phyloP scores from a whole-genome alignment of 1,140 invertebrate genomes.

The Saccostrea cuccullata region DNA sequence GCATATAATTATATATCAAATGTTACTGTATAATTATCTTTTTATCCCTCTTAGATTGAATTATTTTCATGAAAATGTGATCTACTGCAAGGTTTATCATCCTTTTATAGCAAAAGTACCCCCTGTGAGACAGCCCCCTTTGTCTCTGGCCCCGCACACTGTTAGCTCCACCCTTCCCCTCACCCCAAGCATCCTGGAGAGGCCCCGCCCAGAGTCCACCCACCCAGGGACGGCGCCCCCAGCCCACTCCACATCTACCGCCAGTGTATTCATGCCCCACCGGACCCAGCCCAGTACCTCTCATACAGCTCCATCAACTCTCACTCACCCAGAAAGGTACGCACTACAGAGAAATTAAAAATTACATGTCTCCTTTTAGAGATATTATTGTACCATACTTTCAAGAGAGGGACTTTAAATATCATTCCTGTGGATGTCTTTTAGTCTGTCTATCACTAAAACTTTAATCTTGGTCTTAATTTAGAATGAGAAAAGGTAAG shows the following conservation, averaged over 20 bases:
- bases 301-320: neutral
- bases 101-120: constrained; percentile 49
- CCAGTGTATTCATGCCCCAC: constrained; percentile 24
- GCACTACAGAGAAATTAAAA: no score
- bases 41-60: neutral
- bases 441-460: no score
- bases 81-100: neutral
- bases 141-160: constrained; percentile 28
- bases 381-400: no score
- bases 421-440: no score
- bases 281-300: constrained; percentile 1
- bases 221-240: constrained; percentile 1
- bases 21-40: neutral
- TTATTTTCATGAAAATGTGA: neutral
- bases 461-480: no score
- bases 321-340: neutral
- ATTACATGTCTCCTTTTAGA: no score
- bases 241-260: neutral
- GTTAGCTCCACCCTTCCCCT: neutral
- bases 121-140: constrained; percentile 51
- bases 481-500: no score
- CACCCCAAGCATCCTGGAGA: constrained; percentile 41
- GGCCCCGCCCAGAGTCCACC: constrained; percentile 35
- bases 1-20: neutral
- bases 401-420: no score